phyloP scores from a whole-genome alignment of 92 coral and sea anemone species.

The Epizoanthus illoricatus region DNA sequence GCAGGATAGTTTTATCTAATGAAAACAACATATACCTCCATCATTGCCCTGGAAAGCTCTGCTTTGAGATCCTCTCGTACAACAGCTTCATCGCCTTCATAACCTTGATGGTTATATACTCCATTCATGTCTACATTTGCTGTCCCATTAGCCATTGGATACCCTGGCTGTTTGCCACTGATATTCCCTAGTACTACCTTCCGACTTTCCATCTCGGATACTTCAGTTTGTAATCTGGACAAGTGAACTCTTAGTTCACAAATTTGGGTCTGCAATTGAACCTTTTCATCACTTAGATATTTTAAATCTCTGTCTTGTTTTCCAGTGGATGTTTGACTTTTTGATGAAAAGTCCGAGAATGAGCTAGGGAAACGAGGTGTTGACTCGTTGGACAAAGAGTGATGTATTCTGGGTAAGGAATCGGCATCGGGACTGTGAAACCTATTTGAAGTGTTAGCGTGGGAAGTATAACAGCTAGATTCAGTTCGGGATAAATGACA shows the following conservation, averaged over 20 bases:
- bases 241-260: constrained; percentile 64
- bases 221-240: constrained; percentile 71
- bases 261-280: constrained; percentile 73
- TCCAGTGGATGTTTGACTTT: neutral
- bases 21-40: constrained; percentile 40
- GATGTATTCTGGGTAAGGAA: neutral
- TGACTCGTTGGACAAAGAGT: constrained; percentile 15
- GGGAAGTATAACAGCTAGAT: neutral
- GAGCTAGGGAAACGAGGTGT: constrained; percentile 5
- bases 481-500: constrained; percentile 14
- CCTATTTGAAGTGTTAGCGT: neutral
- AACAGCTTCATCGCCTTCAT: neutral
- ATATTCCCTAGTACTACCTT: constrained; percentile 66
- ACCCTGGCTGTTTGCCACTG: constrained; percentile 39
- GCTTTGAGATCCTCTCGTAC: constrained; percentile 30
- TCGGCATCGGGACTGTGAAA: neutral
- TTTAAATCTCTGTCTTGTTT: constrained; percentile 52
- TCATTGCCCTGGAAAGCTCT: constrained; percentile 22
- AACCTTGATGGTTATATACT: neutral
- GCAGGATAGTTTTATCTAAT: too few species aligned
- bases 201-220: constrained; percentile 74
- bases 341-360: constrained; percentile 12
- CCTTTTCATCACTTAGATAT: constrained; percentile 62
- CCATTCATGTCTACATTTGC: constrained; percentile 12
- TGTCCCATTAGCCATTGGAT: constrained; percentile 18